Evolutionary conservation across 2,888 invertebrate species (phyloP).

Genomic region (Nymphalis c-album): DNA sequence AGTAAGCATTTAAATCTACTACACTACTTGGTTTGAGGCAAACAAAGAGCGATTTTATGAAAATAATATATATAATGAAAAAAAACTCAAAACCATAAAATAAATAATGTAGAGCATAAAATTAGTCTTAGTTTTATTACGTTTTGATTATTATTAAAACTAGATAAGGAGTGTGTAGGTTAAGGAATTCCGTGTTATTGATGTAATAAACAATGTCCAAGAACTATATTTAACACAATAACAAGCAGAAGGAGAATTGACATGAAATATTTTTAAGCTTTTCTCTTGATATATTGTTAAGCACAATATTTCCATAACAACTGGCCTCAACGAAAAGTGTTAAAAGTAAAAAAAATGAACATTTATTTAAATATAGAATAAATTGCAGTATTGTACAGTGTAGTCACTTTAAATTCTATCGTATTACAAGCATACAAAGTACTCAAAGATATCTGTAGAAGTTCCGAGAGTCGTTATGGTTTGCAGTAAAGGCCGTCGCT

Average conservation of each 20-base stretch:
- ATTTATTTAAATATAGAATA: slow-evolving; percentile 11
- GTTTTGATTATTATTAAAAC: no score
- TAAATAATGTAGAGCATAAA: no score
- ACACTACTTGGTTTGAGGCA: no score
- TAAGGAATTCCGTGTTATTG: no score
- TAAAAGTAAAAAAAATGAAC: neutral
- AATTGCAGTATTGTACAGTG: slow-evolving; percentile 19
- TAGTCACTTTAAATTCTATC: slow-evolving; percentile 30
- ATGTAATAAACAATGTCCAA: no score
- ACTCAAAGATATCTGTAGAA: slow-evolving; percentile 45
- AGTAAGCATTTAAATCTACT: no score
- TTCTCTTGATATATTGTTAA: neutral
- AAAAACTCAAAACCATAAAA: no score
- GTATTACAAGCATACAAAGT: slow-evolving; percentile 33
- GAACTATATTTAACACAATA: neutral
- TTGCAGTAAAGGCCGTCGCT: slow-evolving; percentile 36
- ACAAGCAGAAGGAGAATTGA: neutral
- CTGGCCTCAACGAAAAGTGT: neutral
- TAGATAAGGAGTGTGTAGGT: no score
- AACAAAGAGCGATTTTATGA: no score
- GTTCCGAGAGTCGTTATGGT: slow-evolving; percentile 50
- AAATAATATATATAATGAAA: no score
- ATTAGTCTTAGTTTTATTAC: no score
- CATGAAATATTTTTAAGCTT: no score
- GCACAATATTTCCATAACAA: neutral